phyloP scores from a whole-genome alignment of 1,140 invertebrate genomes.

The Orius laevigatus region DNA sequence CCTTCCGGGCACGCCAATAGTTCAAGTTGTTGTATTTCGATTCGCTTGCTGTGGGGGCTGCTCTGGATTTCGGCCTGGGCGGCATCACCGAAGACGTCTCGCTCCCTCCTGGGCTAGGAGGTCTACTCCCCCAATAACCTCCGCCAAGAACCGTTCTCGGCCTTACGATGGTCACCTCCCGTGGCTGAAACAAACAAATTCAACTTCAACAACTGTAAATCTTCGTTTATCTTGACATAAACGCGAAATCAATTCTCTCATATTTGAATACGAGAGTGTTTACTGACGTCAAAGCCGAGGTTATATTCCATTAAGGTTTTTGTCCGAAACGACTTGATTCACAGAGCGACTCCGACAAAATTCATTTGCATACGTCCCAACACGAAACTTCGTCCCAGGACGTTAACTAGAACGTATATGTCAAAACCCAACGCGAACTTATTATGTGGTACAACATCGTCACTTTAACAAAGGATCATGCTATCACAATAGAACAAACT shows the following conservation, averaged over 20 bases:
- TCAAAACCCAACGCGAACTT: no score
- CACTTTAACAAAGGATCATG: no score
- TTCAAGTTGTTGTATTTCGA: conserved; percentile 54
- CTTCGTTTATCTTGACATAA: not conserved
- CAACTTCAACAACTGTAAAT: conserved; percentile 9
- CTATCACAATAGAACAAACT: no score
- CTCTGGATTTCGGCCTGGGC: conserved; percentile 15
- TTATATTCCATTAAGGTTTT: not conserved
- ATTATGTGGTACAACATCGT: no score
- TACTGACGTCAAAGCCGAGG: not conserved
- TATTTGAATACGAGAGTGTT: not conserved
- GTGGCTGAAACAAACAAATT: not conserved
- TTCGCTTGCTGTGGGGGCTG: conserved; percentile 7
- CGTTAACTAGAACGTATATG: no score
- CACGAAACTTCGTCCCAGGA: no score
- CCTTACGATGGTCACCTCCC: not conserved
- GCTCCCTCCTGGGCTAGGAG: conserved; percentile 20
- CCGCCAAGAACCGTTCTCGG: conserved; percentile 7
- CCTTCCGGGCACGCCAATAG: conserved; percentile 59
- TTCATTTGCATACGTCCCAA: no score
- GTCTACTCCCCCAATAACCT: conserved; percentile 20
- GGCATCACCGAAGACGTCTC: conserved; percentile 23
- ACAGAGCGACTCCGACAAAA: no score
- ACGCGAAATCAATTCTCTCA: not conserved
- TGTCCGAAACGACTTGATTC: not conserved